Evolutionary conservation across 30 jellyfish, hydroid and myxozoan genomes (phyloP), one percentile per base, ranked within the genome.

Genomic region (Pseudorhiza aurosa): DNA sequence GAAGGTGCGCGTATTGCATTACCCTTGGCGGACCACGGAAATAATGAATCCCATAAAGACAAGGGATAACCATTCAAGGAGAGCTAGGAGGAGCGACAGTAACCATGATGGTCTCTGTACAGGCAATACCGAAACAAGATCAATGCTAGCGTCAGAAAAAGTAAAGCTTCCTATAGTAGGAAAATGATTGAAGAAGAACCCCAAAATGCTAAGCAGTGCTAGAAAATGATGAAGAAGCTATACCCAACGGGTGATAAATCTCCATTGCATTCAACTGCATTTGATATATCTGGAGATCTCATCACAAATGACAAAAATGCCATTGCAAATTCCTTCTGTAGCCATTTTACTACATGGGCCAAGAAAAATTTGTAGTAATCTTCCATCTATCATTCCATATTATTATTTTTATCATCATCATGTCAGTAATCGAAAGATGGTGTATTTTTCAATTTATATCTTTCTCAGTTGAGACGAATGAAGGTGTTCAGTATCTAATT

Each of bases 251-350:
- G 70, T 12, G 60, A 75, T 57, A 75, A 75, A 75, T 56, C 77
- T 53, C 78, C 57, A 0, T 77, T 72, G 24, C 71, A 58, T 77
- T 81, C 68, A 6, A n/a, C 89, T 59, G 82, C 81, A 44, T 77
- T 77, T 62, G 81, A 58, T 58, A 37, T 59, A 72, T 58, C 81
- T 77, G 89, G 89, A 40, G 89, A 77, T 71, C 89, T 58, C 71
- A 77, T 62, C 37, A 58, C 89, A n/a, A n/a, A n/a, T 77, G 89
- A 77, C 89, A 36, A 59, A 36, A 21, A 46, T 77, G 45, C 59
- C 89, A 77, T 77, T 28, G 81, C 81, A 77, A 77, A 77, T 77
- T 77, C 81, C 89, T 77, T 77, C 81, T 59, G 89, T 58, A 58
- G 89, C 46, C 89, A 80, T 25, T 80, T 80, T 80, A 65, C 84